Evolutionary conservation across 2,888 invertebrate genomes (phyloP).

Genomic region (Heliconius aoede): DNA sequence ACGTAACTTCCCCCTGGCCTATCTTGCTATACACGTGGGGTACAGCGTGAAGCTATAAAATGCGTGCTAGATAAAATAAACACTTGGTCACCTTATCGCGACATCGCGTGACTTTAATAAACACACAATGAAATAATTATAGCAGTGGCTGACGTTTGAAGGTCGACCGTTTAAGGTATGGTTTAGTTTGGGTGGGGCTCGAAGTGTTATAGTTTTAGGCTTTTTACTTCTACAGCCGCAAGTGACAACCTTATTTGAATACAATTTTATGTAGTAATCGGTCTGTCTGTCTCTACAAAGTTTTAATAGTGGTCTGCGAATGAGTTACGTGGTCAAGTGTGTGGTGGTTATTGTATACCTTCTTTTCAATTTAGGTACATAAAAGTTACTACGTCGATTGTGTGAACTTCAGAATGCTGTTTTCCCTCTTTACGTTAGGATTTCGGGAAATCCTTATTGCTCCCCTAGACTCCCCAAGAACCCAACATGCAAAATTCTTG

Average conservation of each 20-base stretch:
- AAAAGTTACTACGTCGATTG: too few relatives aligned
- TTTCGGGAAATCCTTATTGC: too few relatives aligned
- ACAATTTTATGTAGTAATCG: constrained; percentile 3
- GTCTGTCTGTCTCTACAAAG: background rate
- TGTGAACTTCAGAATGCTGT: too few relatives aligned
- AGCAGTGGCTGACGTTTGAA: constrained; percentile 24
- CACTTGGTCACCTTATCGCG: background rate
- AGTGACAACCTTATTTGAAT: constrained; percentile 7
- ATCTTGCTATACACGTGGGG: background rate
- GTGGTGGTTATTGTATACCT: background rate
- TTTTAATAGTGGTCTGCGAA: background rate
- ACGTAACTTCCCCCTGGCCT: too few relatives aligned
- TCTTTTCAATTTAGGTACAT: background rate
- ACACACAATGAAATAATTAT: constrained; percentile 40
- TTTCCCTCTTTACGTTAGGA: too few relatives aligned
- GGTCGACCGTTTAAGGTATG: constrained; percentile 33
- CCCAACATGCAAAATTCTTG: too few relatives aligned
- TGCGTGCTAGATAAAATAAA: background rate
- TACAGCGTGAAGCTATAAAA: background rate
- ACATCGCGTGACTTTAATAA: constrained; percentile 41
- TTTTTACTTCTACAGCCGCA: constrained; percentile 11
- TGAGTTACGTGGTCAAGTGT: background rate
- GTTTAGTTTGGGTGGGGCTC: constrained; percentile 20
- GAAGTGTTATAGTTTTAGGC: too few relatives aligned
- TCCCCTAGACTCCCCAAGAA: too few relatives aligned